These are phyloP conservation scores for Magallana nippona DNA, from an alignment of 2,888 invertebrate species.

Conservation along the genomic window DNA sequence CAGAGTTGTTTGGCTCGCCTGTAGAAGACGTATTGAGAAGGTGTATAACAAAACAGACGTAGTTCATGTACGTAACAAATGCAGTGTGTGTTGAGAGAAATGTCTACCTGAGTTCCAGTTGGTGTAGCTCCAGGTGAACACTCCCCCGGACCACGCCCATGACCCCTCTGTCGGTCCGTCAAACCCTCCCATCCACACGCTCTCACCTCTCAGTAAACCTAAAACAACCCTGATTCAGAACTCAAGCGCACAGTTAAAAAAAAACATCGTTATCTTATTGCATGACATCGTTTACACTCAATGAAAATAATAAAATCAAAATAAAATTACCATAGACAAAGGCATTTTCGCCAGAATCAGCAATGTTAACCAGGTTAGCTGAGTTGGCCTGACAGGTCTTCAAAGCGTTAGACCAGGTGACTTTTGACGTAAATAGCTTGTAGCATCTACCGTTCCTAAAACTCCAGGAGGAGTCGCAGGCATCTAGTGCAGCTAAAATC, in stretches of 20 bases:
- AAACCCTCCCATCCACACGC: background rate
- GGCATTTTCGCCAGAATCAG: background rate
- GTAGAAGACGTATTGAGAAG: background rate
- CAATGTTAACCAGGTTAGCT: constrained; percentile 19
- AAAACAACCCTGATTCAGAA: no score
- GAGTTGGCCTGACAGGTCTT: constrained; percentile 23
- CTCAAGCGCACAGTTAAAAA: no score
- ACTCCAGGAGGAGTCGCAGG: constrained; percentile 2
- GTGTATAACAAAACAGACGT: no score
- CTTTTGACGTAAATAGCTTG: background rate
- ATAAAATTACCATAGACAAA: background rate
- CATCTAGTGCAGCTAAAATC: background rate
- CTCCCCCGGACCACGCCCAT: constrained; percentile 10
- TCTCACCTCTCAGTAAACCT: background rate
- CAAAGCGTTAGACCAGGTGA: background rate
- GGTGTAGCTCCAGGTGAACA: background rate
- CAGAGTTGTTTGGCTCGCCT: constrained; percentile 23
- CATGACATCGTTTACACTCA: no score
- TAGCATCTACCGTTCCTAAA: constrained; percentile 23
- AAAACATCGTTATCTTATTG: no score
- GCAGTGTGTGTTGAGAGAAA: no score
- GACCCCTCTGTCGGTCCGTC: background rate
- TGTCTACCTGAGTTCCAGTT: background rate
- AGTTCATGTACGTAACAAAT: no score
- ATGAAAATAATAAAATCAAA: no score